These are phyloP conservation scores for Ditylenchus weischeri DNA, from an alignment of 2,888 invertebrate genomes.

Conservation along the genomic window DNA sequence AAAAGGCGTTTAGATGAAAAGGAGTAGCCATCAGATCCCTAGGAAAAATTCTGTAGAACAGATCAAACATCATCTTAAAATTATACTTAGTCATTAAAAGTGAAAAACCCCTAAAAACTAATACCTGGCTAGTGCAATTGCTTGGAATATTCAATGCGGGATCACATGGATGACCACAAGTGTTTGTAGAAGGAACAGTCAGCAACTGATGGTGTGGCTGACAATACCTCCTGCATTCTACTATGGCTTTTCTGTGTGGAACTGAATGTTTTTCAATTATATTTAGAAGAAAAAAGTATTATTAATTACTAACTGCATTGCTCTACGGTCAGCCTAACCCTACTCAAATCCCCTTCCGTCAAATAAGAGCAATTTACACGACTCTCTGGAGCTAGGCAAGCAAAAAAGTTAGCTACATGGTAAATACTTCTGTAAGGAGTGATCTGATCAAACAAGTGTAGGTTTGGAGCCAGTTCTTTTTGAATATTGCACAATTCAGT, in stretches of 20 bases:
- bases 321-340: conserved; percentile 37
- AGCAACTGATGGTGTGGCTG: conserved; percentile 12
- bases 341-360: conserved; percentile 36
- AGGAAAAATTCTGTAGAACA: conserved; percentile 57
- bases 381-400: conserved; percentile 49
- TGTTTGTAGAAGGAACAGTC: not conserved
- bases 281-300: no score
- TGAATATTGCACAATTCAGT: conserved; percentile 47
- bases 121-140: conserved; percentile 4
- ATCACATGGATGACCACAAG: conserved; percentile 25
- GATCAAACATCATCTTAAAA: conserved; percentile 52
- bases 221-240: conserved; percentile 35
- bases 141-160: conserved; percentile 12
- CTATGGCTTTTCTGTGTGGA: not conserved
- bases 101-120: not conserved
- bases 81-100: not conserved
- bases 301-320: conserved; percentile 32
- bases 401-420: conserved; percentile 49
- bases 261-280: no score
- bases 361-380: conserved; percentile 49
- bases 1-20: conserved; percentile 50
- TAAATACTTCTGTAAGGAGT: conserved; percentile 45
- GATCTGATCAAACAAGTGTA: conserved; percentile 32
- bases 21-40: conserved; percentile 35
- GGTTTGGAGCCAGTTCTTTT: conserved; percentile 35